Evolutionary conservation across 2,888 invertebrate genomes (phyloP).

Genomic region (Scaptomyza caliginosa): DNA sequence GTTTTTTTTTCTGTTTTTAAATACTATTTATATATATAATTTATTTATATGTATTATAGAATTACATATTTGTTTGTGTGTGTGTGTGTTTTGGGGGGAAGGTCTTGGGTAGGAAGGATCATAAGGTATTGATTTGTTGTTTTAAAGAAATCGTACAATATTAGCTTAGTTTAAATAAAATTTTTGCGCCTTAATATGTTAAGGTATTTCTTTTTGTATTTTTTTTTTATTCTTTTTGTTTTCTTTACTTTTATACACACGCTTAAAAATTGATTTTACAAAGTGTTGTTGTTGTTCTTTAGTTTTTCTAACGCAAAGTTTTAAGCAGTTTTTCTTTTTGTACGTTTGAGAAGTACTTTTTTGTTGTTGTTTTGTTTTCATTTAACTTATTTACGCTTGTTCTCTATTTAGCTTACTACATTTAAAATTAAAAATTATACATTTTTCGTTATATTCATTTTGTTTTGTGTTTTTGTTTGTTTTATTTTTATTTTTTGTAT

Average conservation of each 20-base stretch:
- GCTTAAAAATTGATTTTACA: slow-evolving; percentile 76
- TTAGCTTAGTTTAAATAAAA: slow-evolving; percentile 67
- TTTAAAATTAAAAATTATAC: slow-evolving; percentile 69
- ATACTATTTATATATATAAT: slow-evolving; percentile 79
- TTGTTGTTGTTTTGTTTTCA: slow-evolving; percentile 39
- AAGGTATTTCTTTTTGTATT: slow-evolving; percentile 25
- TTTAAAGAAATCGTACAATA: slow-evolving; percentile 64
- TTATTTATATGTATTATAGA: slow-evolving; percentile 79
- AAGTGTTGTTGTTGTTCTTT: slow-evolving; percentile 42
- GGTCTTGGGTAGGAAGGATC: slow-evolving; percentile 33
- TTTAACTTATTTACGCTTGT: slow-evolving; percentile 39
- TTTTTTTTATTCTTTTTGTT: slow-evolving; percentile 17
- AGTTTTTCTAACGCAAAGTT: slow-evolving; percentile 47
- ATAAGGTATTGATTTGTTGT: slow-evolving; percentile 49
- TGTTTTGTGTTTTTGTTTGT: slow-evolving; percentile 48
- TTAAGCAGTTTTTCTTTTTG: slow-evolving; percentile 59
- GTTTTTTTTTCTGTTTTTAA: slow-evolving; percentile 54
- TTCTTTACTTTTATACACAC: slow-evolving; percentile 64
- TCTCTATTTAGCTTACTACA: slow-evolving; percentile 64
- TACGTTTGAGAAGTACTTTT: slow-evolving; percentile 55
- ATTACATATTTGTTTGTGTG: slow-evolving; percentile 70
- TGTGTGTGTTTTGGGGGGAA: too few relatives aligned
- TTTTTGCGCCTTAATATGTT: slow-evolving; percentile 52
- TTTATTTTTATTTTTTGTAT: slow-evolving; percentile 51
- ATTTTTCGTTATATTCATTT: slow-evolving; percentile 50